Percentiles rank a stretch among this genome's conserved stretches.
These are phyloP conservation scores for Cercocebus atys DNA, from an alignment of 2,113 vertebrate species.

Conservation along the genomic window DNA sequence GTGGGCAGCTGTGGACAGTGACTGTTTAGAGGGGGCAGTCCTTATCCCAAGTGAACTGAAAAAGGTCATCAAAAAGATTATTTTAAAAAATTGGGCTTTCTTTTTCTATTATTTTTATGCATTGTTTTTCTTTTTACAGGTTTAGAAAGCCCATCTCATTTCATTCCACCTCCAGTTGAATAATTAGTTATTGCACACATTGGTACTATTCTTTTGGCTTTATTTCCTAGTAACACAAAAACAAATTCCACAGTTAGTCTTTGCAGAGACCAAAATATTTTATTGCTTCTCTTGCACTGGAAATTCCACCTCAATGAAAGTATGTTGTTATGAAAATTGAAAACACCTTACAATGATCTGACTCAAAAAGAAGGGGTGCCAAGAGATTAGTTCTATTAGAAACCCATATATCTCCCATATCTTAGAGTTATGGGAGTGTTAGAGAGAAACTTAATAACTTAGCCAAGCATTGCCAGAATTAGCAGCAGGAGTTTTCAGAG, in stretches of 20 bases:
- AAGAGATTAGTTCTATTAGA: slow-evolving; percentile 4
- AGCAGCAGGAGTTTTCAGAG: slow-evolving; percentile 17
- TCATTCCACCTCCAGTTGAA: background rate
- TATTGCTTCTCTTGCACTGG: background rate
- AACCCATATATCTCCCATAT: background rate
- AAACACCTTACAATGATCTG: background rate
- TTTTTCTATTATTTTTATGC: background rate
- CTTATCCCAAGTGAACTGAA: background rate
- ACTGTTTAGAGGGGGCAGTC: background rate
- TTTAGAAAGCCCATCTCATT: background rate
- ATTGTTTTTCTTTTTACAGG: background rate
- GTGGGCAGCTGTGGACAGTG: background rate
- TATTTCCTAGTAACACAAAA: background rate
- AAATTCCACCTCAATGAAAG: slow-evolving; percentile 21
- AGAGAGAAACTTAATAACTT: slow-evolving; percentile 42
- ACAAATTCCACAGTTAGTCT: background rate
- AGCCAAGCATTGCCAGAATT: background rate
- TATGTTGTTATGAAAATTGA: background rate
- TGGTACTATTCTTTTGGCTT: background rate
- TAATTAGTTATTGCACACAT: background rate
- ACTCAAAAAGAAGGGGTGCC: background rate
- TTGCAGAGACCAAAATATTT: background rate
- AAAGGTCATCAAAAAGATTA: background rate
- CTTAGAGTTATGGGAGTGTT: background rate
- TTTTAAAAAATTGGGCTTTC: background rate